Conservation (phyloP, 2,113 vertebrate species). For the Corythaeola cristata region DNA sequence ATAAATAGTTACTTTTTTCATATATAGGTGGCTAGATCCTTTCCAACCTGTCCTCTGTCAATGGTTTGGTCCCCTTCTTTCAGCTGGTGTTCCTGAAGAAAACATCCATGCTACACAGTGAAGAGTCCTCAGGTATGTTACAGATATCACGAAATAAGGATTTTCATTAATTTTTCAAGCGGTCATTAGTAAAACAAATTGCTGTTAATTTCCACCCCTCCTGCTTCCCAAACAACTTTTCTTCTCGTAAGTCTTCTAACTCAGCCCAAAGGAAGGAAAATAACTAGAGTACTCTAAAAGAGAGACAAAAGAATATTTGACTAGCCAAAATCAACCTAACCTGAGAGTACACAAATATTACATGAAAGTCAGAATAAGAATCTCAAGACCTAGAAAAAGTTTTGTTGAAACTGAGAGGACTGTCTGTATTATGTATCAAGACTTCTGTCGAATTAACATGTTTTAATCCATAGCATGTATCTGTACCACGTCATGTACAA, state of each 20-base stretch:
- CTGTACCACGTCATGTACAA: not conserved
- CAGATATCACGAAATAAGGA: not conserved
- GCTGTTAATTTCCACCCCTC: not conserved
- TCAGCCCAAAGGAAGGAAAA: not conserved
- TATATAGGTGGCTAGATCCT: not conserved
- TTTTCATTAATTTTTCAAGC: slow-evolving; percentile 19
- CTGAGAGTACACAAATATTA: not conserved
- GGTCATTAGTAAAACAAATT: not conserved
- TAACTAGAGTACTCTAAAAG: not conserved
- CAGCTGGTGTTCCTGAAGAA: not conserved
- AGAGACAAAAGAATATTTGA: not conserved
- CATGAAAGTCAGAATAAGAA: not conserved
- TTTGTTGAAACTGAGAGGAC: not conserved
- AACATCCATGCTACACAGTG: not conserved
- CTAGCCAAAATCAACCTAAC: not conserved
- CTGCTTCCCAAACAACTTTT: not conserved
- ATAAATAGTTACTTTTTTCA: not conserved
- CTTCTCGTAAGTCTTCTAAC: not conserved
- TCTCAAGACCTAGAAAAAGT: not conserved
- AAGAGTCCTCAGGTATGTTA: not conserved
- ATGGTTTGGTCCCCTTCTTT: not conserved
- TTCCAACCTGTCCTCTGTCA: not conserved
- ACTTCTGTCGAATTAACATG: not conserved
- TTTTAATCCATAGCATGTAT: not conserved
- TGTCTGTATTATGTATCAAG: not conserved